Conservation (phyloP, 1,140 invertebrate genomes). For the Solenopsis fugax region DNA sequence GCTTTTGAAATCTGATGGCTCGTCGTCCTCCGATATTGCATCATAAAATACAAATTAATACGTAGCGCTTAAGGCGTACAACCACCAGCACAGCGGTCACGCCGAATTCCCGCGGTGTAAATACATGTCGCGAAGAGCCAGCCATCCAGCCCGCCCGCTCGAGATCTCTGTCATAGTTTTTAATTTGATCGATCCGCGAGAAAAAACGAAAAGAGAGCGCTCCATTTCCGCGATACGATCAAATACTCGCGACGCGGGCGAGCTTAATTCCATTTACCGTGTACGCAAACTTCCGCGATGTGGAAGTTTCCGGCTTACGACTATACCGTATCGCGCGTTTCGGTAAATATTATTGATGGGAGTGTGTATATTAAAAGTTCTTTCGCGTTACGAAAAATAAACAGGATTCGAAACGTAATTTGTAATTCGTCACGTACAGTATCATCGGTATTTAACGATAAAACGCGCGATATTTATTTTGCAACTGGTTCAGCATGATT, state of each 20-base stretch:
- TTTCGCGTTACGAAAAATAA: slow-evolving; percentile 36
- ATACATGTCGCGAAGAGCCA: neutral
- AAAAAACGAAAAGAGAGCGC: neutral
- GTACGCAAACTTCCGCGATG: slow-evolving; percentile 24
- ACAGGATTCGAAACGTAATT: slow-evolving; percentile 35
- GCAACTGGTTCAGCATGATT: slow-evolving; percentile 27
- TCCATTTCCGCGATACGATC: slow-evolving; percentile 49
- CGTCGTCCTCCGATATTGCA: neutral
- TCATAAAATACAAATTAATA: slow-evolving; percentile 34
- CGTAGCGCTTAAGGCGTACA: no score
- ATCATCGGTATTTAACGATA: slow-evolving; percentile 12
- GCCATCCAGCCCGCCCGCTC: no score
- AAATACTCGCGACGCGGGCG: slow-evolving; percentile 27
- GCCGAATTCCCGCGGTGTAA: neutral
- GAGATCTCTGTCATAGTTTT: slow-evolving; percentile 19
- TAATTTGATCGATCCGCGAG: slow-evolving; percentile 15
- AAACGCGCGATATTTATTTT: neutral
- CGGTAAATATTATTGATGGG: slow-evolving; percentile 31
- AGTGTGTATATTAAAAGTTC: slow-evolving; percentile 45
- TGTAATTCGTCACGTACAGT: neutral
- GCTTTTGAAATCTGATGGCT: slow-evolving; percentile 20
- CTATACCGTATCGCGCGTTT: neutral
- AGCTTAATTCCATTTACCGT: slow-evolving; percentile 46
- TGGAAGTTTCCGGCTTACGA: slow-evolving; percentile 33
- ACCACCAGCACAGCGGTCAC: neutral